Percentiles rank a stretch among this genome's conserved stretches.
Conservation (phyloP, 2,797 vertebrate genomes). For the Arrhamphus sclerolepis region DNA sequence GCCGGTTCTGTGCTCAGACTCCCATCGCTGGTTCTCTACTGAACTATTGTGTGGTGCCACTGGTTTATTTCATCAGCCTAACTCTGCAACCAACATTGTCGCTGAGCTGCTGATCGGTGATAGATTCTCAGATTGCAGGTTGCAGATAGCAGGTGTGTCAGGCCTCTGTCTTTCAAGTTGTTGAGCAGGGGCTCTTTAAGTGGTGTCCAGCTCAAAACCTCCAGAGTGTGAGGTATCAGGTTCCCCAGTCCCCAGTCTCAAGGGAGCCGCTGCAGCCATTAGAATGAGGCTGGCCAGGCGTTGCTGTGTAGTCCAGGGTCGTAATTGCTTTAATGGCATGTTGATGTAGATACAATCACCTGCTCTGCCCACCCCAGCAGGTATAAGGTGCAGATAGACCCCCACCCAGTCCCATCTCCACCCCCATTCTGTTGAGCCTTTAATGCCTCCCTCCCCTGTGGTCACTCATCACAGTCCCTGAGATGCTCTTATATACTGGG, state of each 20-base stretch:
- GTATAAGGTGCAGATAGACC: conserved; percentile 74
- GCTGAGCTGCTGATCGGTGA: conserved; percentile 42
- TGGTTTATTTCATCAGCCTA: conserved; percentile 24
- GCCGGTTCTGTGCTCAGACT: neutral
- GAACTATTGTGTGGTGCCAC: neutral
- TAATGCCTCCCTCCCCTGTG: conserved; percentile 74
- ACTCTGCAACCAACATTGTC: conserved; percentile 28
- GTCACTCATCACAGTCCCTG: conserved; percentile 73
- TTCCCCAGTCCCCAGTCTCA: conserved; percentile 66
- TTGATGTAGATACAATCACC: conserved; percentile 86
- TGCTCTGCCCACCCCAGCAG: conserved; percentile 81
- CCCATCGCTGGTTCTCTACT: neutral
- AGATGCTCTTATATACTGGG: conserved; percentile 57
- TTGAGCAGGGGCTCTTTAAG: conserved; percentile 69
- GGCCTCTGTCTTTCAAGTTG: conserved; percentile 73
- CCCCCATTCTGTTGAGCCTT: conserved; percentile 64
- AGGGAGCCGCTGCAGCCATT: conserved; percentile 70
- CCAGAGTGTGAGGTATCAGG: conserved; percentile 59
- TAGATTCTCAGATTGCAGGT: conserved; percentile 72
- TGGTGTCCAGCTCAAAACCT: conserved; percentile 66
- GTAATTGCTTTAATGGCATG: conserved; percentile 86
- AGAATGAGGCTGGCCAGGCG: conserved; percentile 68
- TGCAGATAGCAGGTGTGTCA: conserved; percentile 77
- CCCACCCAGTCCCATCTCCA: conserved; percentile 46
- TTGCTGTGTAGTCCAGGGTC: conserved; percentile 67